A percentile compares a stretch with the other conserved stretches of the same genome.
Conservation (phyloP, 2,797 vertebrate genomes). For the Tarsius wallacei region DNA sequence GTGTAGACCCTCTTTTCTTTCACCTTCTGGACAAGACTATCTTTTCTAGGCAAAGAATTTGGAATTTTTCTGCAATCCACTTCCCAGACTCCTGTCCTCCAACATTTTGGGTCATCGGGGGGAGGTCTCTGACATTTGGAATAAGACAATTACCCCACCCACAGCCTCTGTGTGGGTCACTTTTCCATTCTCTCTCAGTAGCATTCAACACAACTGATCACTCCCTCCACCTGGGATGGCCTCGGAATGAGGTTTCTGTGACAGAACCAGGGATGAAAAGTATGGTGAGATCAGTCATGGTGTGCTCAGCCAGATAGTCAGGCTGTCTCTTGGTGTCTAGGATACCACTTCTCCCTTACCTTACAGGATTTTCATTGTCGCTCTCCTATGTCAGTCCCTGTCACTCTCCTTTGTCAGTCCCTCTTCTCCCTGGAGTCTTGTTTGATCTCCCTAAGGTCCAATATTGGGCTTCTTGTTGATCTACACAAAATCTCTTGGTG, state of each 20-base stretch:
- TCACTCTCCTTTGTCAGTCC: neutral
- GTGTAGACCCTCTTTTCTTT: neutral
- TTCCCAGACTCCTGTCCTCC: neutral
- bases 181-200: neutral
- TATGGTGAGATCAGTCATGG: neutral
- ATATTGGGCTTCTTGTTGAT: neutral
- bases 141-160: neutral
- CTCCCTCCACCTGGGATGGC: neutral
- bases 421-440: neutral
- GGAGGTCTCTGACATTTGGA: neutral
- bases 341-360: neutral
- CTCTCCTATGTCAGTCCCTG: neutral
- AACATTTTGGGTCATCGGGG: neutral
- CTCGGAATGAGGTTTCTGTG: neutral
- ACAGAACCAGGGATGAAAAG: neutral
- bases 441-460: neutral
- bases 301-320: neutral
- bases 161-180: neutral
- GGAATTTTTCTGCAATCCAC: neutral
- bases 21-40: neutral
- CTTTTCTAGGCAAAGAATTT: neutral
- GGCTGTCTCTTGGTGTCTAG: neutral
- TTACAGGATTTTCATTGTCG: neutral
- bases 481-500: neutral
- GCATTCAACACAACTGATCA: neutral